Base-by-base conservation (phyloP, 2,888 invertebrate species). In the Euclidia mi region DNA sequence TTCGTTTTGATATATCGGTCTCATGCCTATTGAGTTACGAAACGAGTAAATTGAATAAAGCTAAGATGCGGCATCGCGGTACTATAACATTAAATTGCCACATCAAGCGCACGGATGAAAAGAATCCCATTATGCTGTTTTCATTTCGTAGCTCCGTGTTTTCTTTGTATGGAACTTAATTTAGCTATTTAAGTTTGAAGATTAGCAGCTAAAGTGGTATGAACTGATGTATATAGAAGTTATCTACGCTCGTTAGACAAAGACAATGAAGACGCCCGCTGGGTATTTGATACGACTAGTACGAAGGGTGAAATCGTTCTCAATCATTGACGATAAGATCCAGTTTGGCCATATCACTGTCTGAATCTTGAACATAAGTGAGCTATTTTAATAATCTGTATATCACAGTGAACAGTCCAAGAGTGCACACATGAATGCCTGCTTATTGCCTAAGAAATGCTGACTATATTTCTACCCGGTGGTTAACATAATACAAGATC, bases 21-120 rank as follows among this genome's bases (percentile, higher is more conserved):
- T n/a, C n/a, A n/a, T n/a, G n/a, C n/a, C n/a, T n/a, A n/a, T n/a
- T n/a, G n/a, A 88, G 82, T 73, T 78, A 81, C 72, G 87, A 90
- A 88, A 51, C 51, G 47, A 58, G 61, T 37, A 64, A 76, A 74
- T 74, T 72, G 56, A 74, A 69, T 69, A 43, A 64, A 12, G 2
- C 10, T 28, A 44, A 56, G 70, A 74, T 69, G 64, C 51, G 77
- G 73, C 57, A 69, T 64, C 64, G 49, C n/a, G 10, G 12, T 12
- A 14, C 17, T 20, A 42, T 31, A 34, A 15, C 15, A 17, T 29
- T 10, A 6, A 41, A 29, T 17, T 31, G 11, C 11, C 11, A 18
- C 18, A 25, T 40, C 11, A 18, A 40, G 11, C 2, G 20, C 10
- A 20, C 10, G 11, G 11, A 12, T 40, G 25, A 2, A 25, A 10